Percentiles rank a stretch among this genome's conserved stretches.
These are phyloP conservation scores for Cyrtonyx montezumae DNA, from an alignment of 2,113 vertebrate genomes.

Conservation along the genomic window DNA sequence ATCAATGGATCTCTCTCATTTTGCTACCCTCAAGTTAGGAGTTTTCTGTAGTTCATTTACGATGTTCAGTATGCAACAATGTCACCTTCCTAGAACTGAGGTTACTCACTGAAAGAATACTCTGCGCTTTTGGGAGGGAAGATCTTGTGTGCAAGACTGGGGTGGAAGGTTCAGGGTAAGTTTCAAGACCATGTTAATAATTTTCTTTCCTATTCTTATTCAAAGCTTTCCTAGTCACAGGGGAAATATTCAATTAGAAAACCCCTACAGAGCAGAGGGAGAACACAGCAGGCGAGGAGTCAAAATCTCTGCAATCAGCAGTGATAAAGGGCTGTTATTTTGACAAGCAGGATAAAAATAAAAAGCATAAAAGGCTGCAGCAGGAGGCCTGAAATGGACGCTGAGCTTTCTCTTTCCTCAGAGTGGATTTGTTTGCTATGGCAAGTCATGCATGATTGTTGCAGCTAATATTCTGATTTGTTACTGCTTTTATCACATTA, in stretches of 20 bases:
- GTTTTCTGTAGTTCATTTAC: neutral
- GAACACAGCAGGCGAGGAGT: neutral
- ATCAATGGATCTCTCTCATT: neutral
- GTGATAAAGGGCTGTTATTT: constrained; percentile 56
- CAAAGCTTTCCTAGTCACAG: constrained; percentile 24
- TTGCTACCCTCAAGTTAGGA: neutral
- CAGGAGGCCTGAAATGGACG: neutral
- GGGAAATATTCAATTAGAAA: constrained; percentile 36
- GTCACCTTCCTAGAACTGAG: neutral
- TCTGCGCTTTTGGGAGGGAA: neutral
- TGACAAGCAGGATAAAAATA: constrained; percentile 55
- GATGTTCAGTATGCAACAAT: neutral
- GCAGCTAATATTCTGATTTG: neutral
- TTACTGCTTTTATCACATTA: constrained; percentile 33
- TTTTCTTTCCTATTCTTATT: neutral
- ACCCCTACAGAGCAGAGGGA: neutral
- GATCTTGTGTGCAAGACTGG: neutral
- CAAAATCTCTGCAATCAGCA: constrained; percentile 44
- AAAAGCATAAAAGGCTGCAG: constrained; percentile 9
- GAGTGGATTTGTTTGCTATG: neutral
- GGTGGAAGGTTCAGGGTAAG: neutral
- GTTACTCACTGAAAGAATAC: neutral
- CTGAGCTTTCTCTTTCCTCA: neutral
- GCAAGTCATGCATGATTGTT: neutral
- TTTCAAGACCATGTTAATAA: neutral